Base-by-base conservation (phyloP, 2,113 vertebrate genomes). In the Prunella fulvescens region DNA sequence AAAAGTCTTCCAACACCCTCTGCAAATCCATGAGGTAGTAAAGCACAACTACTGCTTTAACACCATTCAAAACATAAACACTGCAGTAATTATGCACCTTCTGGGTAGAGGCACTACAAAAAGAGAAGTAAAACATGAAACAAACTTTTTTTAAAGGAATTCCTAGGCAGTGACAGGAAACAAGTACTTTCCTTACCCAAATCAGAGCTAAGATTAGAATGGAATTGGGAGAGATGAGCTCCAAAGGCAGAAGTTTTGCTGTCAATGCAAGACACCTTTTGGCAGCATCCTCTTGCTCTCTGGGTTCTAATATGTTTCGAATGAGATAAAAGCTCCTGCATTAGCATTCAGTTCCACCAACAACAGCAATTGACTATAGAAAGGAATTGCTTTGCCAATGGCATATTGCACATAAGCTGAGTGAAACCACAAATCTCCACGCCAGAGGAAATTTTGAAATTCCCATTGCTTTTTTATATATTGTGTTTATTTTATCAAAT, bases 341-440 rank as follows among this genome's bases (percentile, higher is more conserved):
- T 90, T 66, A 94, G 88, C 92, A 96, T 93, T 90, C 85, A 58
- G 64, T 51, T 88, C 93, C 93, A 77, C 81, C 94, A 91, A 86
- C 87, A 92, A 26, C 67, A 80, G 64, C 71, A 73, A 56, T 2
- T 77, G 87, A 78, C 79, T 82, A 50, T 1, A 71, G 85, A 60
- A 78, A 39, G 60, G 86, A 95, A 88, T n/a, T 88, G 54, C 64
- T 83, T 94, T 96, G 94, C 92, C 92, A 93, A 62, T 81, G 90
- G 94, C 88, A 60, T 12, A 62, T 28, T 74, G 70, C 89, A 81
- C 61, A 64, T 61, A 83, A 90, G 77, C 74, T 22, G 85, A 85
- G 51, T 25, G 58, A 92, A 94, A 94, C 66, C 1, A 2, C 47
- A 57, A 83, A 92, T 80, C 78, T 70, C 50, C 10, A 2, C 39